Percentiles rank a stretch among this genome's conserved stretches.
These are phyloP conservation scores for Campylorhamphus procurvoides DNA, from an alignment of 2,113 vertebrate genomes.

Conservation along the genomic window DNA sequence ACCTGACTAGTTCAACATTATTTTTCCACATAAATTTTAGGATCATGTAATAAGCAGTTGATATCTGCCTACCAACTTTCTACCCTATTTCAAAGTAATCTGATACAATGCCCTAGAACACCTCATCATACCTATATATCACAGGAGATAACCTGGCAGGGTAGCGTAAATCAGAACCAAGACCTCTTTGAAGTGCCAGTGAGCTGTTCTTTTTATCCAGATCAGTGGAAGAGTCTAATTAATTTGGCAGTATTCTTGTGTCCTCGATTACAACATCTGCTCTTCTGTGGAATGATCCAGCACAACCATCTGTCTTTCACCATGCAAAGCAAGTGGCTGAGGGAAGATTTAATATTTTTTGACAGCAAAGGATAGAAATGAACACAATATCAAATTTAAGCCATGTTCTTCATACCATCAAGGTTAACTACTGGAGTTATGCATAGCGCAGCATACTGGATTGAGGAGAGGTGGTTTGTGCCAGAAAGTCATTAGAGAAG, in stretches of 20 bases:
- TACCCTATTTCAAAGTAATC: background rate
- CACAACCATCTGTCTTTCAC: constrained; percentile 69
- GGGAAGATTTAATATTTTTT: constrained; percentile 57
- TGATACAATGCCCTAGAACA: background rate
- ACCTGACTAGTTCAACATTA: background rate
- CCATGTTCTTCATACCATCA: background rate
- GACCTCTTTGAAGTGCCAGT: background rate
- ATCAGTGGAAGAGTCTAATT: constrained; percentile 63
- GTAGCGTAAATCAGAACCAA: background rate
- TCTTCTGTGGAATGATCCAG: constrained; percentile 56
- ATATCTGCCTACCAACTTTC: background rate
- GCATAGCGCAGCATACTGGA: background rate
- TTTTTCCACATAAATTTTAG: background rate
- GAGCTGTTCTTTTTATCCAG: constrained; percentile 28
- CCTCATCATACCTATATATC: background rate
- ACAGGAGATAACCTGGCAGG: background rate
- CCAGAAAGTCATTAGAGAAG: constrained; percentile 12
- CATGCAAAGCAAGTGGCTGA: constrained; percentile 50
- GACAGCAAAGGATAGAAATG: constrained; percentile 48
- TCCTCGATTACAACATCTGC: constrained; percentile 67
- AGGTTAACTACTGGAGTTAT: constrained; percentile 50
- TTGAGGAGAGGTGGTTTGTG: background rate
- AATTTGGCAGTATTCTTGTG: constrained; percentile 66
- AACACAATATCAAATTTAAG: constrained; percentile 43
- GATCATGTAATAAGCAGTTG: background rate